Conservation (phyloP, 2,113 vertebrate genomes). For the Ancistrus triradiatus region DNA sequence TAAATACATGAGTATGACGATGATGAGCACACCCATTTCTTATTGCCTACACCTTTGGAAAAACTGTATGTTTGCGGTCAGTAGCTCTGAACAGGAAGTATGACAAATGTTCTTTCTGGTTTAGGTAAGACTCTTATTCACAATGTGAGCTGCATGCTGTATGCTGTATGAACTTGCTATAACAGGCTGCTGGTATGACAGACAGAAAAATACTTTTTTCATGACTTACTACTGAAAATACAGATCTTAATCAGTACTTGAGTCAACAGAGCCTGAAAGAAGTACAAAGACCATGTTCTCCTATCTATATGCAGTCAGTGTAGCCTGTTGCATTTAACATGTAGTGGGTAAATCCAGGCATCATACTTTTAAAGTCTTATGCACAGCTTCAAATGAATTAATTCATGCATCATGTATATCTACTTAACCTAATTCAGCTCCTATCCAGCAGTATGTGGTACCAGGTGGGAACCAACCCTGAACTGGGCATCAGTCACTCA, state of each 20-base stretch:
- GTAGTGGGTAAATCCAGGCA: too few species aligned
- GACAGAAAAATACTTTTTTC: not conserved
- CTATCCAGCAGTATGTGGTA: too few species aligned
- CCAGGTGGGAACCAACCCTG: too few species aligned
- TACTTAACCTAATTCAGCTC: too few species aligned
- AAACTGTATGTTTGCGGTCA: not conserved
- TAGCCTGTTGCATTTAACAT: too few species aligned
- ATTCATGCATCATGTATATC: too few species aligned
- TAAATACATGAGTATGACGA: not conserved
- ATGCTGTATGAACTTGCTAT: constrained; percentile 26
- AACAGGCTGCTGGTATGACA: constrained; percentile 26
- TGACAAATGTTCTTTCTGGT: not conserved
- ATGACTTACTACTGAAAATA: not conserved
- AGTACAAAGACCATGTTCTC: constrained; percentile 9
- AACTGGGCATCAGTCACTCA: too few species aligned
- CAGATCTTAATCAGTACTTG: not conserved
- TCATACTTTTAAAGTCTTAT: too few species aligned
- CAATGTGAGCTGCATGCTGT: constrained; percentile 2
- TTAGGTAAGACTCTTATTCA: not conserved
- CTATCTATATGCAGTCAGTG: constrained; percentile 45
- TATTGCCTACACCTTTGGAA: not conserved
- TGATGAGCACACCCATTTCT: not conserved
- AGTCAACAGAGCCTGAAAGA: constrained; percentile 8
- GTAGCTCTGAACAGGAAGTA: constrained; percentile 5
- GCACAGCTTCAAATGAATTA: too few species aligned